Evolutionary conservation across 2,113 vertebrate genomes (phyloP).

Genomic region (Neoarius graeffei): DNA sequence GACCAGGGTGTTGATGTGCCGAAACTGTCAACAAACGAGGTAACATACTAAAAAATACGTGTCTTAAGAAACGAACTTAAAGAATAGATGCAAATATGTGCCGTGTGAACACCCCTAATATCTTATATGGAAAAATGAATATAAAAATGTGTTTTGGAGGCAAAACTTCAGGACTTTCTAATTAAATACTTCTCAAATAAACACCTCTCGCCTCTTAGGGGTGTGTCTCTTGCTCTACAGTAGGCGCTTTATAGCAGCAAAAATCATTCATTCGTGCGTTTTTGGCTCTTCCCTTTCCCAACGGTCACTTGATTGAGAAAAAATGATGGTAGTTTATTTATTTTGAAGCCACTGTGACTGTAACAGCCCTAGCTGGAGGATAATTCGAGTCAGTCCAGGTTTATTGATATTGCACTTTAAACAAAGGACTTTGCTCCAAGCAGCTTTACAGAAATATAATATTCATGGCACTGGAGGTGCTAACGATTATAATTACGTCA

Average conservation of each 20-base stretch:
- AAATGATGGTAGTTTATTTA: not conserved
- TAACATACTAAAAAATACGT: no score
- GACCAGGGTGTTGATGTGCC: no score
- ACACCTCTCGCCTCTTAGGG: no score
- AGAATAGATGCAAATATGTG: no score
- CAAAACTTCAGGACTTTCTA: not conserved
- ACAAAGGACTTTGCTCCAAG: not conserved
- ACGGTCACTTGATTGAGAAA: not conserved
- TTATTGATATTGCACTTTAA: not conserved
- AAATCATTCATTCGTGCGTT: not conserved
- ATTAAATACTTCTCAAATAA: no score
- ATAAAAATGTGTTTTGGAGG: not conserved
- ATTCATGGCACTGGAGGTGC: not conserved
- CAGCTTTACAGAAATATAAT: not conserved
- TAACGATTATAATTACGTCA: not conserved
- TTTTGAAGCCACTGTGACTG: not conserved
- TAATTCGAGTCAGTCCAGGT: not conserved
- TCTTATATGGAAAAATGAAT: not conserved
- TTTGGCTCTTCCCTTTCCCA: not conserved
- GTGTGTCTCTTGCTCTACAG: no score
- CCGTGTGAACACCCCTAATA: no score
- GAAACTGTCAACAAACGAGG: no score
- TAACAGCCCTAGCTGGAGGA: no score
- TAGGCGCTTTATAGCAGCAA: not conserved
- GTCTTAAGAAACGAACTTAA: no score